A percentile compares a stretch with the other conserved stretches of the same genome.
Evolutionary conservation across 2,888 invertebrate species (phyloP).

Genomic region (Amaurobius ferox): DNA sequence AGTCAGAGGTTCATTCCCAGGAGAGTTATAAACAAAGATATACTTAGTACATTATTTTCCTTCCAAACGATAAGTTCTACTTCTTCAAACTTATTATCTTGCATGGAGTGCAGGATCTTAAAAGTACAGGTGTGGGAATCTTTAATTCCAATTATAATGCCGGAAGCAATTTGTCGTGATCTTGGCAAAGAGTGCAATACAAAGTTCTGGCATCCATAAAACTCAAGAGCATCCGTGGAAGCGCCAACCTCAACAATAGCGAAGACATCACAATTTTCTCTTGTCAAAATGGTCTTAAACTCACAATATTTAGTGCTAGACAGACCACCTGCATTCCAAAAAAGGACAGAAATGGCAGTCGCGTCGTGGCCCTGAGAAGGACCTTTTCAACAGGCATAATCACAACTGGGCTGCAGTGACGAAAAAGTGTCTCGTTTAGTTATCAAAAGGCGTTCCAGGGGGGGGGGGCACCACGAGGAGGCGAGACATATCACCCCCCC

Average conservation of each 20-base stretch:
- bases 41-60: slow-evolving; percentile 2
- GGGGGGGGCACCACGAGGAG: too few species aligned
- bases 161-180: slow-evolving; percentile 15
- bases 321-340: slow-evolving; percentile 30
- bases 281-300: neutral
- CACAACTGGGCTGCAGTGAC: too few species aligned
- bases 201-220: neutral
- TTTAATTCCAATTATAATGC: slow-evolving; percentile 18
- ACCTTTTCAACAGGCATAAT: too few species aligned
- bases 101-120: neutral
- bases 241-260: slow-evolving; percentile 2
- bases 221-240: neutral
- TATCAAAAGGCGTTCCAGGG: too few species aligned
- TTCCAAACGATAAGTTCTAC: neutral
- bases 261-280: slow-evolving; percentile 1
- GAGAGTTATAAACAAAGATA: slow-evolving; percentile 13
- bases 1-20: neutral
- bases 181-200: neutral
- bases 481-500: too few species aligned
- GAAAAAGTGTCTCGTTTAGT: too few species aligned
- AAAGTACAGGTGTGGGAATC: neutral
- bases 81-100: neutral
- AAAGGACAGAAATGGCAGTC: too few species aligned
- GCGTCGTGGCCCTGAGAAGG: too few species aligned
- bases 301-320: neutral